Base-by-base conservation (phyloP, 2,797 vertebrate species). In the Chelon auratus region DNA sequence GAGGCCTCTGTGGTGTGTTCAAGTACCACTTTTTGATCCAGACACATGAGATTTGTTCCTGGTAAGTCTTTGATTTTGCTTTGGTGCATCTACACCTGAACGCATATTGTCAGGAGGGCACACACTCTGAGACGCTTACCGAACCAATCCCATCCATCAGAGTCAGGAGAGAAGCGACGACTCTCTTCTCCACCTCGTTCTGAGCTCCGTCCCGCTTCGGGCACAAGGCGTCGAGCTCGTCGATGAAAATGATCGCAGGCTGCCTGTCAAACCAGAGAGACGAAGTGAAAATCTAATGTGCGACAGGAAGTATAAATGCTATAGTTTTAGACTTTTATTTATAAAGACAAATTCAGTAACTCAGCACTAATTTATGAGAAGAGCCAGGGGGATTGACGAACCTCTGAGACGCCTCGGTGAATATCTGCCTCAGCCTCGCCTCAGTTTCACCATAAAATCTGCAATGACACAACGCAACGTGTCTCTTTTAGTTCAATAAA, bases 381-480 rank as follows among this genome's bases (percentile, higher is more conserved):
- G 2, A 26, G 30, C 42, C 26, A 9, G 11, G 30, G 4, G 47
- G 47, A 50, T 11, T 4, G 18, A 14, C 52, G 26, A 94, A 99
- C 98, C 95, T 88, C 80, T 94, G 88, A 80, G 96, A 94, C 11
- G 98, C 97, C 75, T 99, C 96, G 0, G 93, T 89, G 84, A 99
- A 99, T 82, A 99, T 97, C 83, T 97, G 94, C 55, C 97, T 96
- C 64, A 99, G 90, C 57, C 91, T 95, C 0, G 95, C 96, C 86
- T 99, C 98, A 0, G 97, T 97, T 88, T 98, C 98, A 14, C 98
- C 97, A 2, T 98, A 99, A 92, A 97, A 99, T 81, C 98, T 99
- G 64, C 0, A 67, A 45, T 80, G n/a, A 65, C 9, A 51, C 5
- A 30, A 51, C 75, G 30, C 1, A 58, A 12, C 15, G 36, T 5